These are phyloP conservation scores for Rhinoraja longicauda DNA, from an alignment of 2,797 vertebrate genomes.

Conservation along the genomic window DNA sequence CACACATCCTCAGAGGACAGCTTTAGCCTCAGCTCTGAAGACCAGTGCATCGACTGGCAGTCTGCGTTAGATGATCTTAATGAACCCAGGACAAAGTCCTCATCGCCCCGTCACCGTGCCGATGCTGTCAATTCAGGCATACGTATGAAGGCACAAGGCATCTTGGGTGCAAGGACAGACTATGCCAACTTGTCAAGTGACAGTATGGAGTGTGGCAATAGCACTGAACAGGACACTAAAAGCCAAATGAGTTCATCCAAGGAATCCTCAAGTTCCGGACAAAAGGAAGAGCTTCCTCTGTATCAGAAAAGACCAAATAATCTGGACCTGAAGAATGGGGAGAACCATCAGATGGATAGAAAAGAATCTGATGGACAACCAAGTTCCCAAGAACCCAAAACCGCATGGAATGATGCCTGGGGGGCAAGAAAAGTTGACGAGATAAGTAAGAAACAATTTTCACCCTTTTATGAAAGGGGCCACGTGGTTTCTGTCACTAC, in stretches of 20 bases:
- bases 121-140: conserved; percentile 65
- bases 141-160: conserved; percentile 67
- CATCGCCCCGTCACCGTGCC: conserved; percentile 78
- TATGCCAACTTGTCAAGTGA: conserved; percentile 85
- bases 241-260: conserved; percentile 71
- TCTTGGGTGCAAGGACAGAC: conserved; percentile 76
- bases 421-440: neutral
- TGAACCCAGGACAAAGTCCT: conserved; percentile 79
- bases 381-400: conserved; percentile 44
- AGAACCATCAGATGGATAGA: conserved; percentile 52
- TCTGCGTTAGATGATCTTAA: conserved; percentile 72
- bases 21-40: conserved; percentile 92
- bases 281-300: conserved; percentile 46
- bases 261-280: conserved; percentile 57
- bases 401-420: neutral
- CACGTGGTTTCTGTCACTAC: neutral
- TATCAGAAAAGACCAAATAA: conserved; percentile 76
- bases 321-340: conserved; percentile 76
- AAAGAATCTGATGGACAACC: conserved; percentile 55
- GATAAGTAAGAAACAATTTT: conserved; percentile 2
- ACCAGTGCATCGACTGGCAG: conserved; percentile 84
- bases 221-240: conserved; percentile 75
- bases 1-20: conserved; percentile 95
- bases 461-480: conserved; percentile 16
- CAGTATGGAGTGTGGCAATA: conserved; percentile 89